These are phyloP conservation scores for Cyphomyrus discorhynchus DNA, from an alignment of 2,113 vertebrate species.

Conservation along the genomic window DNA sequence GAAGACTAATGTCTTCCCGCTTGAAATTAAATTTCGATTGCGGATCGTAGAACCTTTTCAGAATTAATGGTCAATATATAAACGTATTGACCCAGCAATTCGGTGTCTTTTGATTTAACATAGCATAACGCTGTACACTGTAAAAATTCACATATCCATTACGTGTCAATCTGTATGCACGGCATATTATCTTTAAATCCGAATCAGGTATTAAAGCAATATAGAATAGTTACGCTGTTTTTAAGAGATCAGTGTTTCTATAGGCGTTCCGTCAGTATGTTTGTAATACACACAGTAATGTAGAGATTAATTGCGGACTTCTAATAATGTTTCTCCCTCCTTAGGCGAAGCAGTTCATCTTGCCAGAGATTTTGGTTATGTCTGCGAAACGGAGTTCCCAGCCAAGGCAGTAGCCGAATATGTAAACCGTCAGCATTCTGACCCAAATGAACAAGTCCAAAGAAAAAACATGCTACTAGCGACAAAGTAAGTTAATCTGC, in stretches of 20 bases:
- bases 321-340: constrained; percentile 27
- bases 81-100: constrained; percentile 34
- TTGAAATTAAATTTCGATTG: constrained; percentile 41
- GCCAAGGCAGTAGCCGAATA: constrained; percentile 99
- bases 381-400: constrained; percentile 99
- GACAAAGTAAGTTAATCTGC: constrained; percentile 84
- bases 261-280: background rate
- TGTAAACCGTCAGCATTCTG: constrained; percentile 99
- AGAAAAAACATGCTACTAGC: constrained; percentile 99
- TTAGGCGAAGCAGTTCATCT: constrained; percentile 98
- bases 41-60: constrained; percentile 28
- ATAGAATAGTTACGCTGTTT: background rate
- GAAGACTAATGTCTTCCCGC: constrained; percentile 36
- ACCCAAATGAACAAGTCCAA: constrained; percentile 99
- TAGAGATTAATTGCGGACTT: background rate
- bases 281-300: background rate
- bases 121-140: background rate
- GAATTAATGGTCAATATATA: constrained; percentile 41
- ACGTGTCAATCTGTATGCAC: background rate
- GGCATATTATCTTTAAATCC: background rate
- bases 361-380: constrained; percentile 98
- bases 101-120: constrained; percentile 10
- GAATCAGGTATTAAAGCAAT: background rate
- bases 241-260: background rate
- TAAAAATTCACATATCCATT: background rate